phyloP scores from a whole-genome alignment of 2,888 invertebrate genomes.

The Adelognathus sp. region DNA sequence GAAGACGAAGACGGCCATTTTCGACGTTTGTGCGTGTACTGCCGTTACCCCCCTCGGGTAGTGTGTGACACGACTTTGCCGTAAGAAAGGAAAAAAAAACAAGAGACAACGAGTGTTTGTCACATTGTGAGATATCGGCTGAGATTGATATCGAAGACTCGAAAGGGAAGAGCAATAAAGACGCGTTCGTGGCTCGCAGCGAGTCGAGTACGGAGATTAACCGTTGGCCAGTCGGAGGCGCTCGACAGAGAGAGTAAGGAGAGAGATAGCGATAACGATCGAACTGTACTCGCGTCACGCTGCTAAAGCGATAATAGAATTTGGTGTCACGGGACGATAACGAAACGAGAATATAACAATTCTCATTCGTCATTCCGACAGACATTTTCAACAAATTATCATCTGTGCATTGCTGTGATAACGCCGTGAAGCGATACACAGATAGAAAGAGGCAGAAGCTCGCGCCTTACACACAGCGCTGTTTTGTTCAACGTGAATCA shows the following conservation, averaged over 20 bases:
- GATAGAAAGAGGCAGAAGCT: too few species aligned
- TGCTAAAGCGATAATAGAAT: constrained; percentile 14
- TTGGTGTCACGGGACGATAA: constrained; percentile 39
- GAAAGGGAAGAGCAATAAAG: too few species aligned
- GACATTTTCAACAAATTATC: constrained; percentile 29
- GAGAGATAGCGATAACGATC: constrained; percentile 33
- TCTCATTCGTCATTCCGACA: neutral
- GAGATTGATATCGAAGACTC: too few species aligned
- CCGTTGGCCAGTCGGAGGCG: too few species aligned
- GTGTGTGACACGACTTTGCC: too few species aligned
- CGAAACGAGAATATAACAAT: neutral
- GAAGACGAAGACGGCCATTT: constrained; percentile 43
- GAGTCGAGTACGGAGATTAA: too few species aligned
- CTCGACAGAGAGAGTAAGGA: neutral
- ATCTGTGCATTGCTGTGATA: too few species aligned
- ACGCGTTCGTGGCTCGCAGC: too few species aligned
- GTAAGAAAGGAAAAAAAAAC: too few species aligned
- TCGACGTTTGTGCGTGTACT: constrained; percentile 15
- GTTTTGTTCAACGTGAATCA: too few species aligned
- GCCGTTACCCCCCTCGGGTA: constrained; percentile 11
- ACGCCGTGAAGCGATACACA: too few species aligned
- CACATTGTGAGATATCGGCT: neutral
- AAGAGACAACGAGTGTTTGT: constrained; percentile 11
- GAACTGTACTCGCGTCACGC: constrained; percentile 7
- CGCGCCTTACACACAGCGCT: too few species aligned